Evolutionary conservation across 2,113 vertebrate genomes (phyloP).

Genomic region (Crotophaga sulcirostris): DNA sequence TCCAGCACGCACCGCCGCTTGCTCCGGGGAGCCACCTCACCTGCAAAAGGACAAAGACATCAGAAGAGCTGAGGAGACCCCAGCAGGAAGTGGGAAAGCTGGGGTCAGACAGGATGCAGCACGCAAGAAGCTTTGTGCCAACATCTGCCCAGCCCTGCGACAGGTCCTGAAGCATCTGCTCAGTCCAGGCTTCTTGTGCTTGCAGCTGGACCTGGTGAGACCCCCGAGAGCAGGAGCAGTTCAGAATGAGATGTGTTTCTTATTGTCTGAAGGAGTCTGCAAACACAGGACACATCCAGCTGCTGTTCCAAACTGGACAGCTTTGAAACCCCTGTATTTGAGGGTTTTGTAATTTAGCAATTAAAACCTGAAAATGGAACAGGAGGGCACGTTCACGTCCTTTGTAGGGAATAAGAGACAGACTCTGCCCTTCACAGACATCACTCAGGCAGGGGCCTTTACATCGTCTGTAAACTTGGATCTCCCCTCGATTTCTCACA

Average conservation of each 20-base stretch:
- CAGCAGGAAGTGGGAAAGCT: neutral
- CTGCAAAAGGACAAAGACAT: constrained; percentile 37
- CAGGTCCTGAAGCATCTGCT: neutral
- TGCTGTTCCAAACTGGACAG: neutral
- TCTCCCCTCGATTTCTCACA: neutral
- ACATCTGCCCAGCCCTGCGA: neutral
- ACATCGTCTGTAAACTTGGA: neutral
- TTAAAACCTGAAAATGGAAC: neutral
- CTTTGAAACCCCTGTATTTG: neutral
- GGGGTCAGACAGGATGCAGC: no score
- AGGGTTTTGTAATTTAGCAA: neutral
- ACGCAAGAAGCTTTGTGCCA: neutral
- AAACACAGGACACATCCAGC: neutral
- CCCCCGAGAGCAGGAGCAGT: neutral
- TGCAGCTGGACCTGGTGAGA: neutral
- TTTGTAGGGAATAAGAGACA: neutral
- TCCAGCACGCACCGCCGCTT: constrained; percentile 96
- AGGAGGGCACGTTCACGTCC: neutral
- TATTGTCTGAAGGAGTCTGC: neutral
- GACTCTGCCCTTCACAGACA: neutral
- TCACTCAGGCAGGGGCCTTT: neutral
- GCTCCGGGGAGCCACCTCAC: constrained; percentile 89
- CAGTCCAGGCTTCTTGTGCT: neutral
- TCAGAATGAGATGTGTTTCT: neutral
- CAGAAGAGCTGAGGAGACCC: neutral